Conservation (phyloP, 2,113 vertebrate genomes). For the Bubo blakistoni region DNA sequence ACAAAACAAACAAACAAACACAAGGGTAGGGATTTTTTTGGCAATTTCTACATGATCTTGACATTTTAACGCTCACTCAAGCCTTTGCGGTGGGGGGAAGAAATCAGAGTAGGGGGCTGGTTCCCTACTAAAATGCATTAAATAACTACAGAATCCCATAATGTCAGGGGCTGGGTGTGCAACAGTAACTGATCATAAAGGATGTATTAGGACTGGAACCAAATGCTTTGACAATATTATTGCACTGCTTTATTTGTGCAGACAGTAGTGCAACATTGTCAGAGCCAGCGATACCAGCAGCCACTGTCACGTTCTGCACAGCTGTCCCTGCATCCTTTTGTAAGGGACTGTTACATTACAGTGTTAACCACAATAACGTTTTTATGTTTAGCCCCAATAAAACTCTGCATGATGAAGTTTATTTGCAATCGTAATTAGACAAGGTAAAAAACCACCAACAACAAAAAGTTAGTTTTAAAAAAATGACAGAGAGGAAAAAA, state of each 20-base stretch:
- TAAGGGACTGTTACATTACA: slow-evolving; percentile 46
- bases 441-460: slow-evolving; percentile 3
- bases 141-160: slow-evolving; percentile 23
- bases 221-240: slow-evolving; percentile 97
- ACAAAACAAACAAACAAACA: slow-evolving; percentile 14
- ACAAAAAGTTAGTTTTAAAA: slow-evolving; percentile 17
- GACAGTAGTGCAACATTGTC: slow-evolving; percentile 97
- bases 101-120: slow-evolving; percentile 4
- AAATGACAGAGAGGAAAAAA: not conserved
- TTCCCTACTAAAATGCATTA: slow-evolving; percentile 25
- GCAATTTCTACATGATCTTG: not conserved
- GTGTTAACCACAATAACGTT: slow-evolving; percentile 44
- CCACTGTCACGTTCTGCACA: slow-evolving; percentile 56
- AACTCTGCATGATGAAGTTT: slow-evolving; percentile 50
- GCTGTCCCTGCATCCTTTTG: slow-evolving; percentile 63
- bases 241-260: slow-evolving; percentile 93
- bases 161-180: slow-evolving; percentile 52
- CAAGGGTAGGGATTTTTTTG: not conserved
- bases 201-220: slow-evolving; percentile 77
- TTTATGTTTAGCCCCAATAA: slow-evolving; percentile 46
- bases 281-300: slow-evolving; percentile 88
- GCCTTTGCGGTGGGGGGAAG: not conserved
- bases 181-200: slow-evolving; percentile 60
- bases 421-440: slow-evolving; percentile 46
- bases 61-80: not conserved